Base-by-base conservation (phyloP, 2,888 invertebrate genomes). In the Oligia strigilis region DNA sequence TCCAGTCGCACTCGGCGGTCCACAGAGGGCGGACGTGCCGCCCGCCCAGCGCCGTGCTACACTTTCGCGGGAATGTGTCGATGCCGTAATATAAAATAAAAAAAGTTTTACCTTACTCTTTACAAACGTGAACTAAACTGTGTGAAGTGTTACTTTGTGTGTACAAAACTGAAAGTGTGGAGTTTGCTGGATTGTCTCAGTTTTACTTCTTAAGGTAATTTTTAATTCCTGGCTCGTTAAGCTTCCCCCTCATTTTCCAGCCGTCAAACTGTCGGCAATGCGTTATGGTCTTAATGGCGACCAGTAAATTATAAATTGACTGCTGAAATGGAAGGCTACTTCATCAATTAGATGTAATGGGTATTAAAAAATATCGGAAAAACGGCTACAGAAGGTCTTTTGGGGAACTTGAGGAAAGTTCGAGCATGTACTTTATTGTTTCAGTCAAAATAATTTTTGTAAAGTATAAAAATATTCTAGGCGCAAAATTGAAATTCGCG, bases 1-100 rank as follows among this genome's bases (percentile, higher is more conserved):
- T 88, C 90, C 93, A 93, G 95, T 95, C 89, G 91, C 87, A 85
- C 87, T 87, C 87, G 80, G 91, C 83, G 87, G 67, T 85, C 82
- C 85, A 78, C 77, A 72, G 83, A 83, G 90, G 93, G 93, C 91
- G 94, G 94, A 89, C 91, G 95, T 90, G 80, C 93, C 94, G 95
- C 94, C 94, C 95, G 94, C 95, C 94, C 92, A 80, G 84, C 64
- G 83, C 66, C 74, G 66, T 82, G 79, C 65, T 72, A 78, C 81
- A 77, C 79, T 87, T 87, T 87, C 90, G 91, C 88, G 90, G 43
- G 66, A 81, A 77, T 80, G 71, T 86, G 67, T 70, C 82, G 84
- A 76, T 84, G 87, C 69, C 40, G 78, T 76, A 73, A 74, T 52
- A 70, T 71, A 65, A 77, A 82, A 80, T 72, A 72, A 79, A 77